A percentile compares a stretch with the other conserved stretches of the same genome.
phyloP scores from a whole-genome alignment of 2,113 vertebrate species.

The Serinus canaria region DNA sequence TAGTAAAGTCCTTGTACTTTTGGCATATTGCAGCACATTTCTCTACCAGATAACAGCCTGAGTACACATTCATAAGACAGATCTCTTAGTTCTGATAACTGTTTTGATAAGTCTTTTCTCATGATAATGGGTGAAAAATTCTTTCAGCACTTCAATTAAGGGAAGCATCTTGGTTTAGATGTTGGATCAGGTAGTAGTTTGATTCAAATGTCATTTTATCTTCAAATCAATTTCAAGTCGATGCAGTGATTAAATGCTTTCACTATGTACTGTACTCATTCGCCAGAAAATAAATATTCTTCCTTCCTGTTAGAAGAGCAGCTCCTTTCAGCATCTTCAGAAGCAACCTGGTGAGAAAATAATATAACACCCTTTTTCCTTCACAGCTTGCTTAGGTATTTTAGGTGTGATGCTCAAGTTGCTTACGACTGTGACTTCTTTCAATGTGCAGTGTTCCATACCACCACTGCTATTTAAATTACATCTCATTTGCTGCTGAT shows the following conservation, averaged over 20 bases:
- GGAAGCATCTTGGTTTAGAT: background rate
- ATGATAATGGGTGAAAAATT: background rate
- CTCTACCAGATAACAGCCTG: background rate
- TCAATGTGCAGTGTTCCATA: background rate
- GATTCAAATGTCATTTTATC: background rate
- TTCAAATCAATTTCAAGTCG: background rate
- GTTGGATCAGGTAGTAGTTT: background rate
- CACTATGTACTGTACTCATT: background rate
- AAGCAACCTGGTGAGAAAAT: slow-evolving; percentile 19
- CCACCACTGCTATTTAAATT: background rate
- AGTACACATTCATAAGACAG: background rate
- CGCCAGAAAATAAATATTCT: background rate
- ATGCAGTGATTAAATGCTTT: background rate
- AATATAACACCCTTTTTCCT: background rate
- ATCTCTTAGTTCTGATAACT: background rate
- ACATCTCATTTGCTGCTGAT: background rate
- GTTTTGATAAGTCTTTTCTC: background rate
- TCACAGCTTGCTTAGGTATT: slow-evolving; percentile 24
- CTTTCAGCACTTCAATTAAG: background rate
- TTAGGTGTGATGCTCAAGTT: background rate
- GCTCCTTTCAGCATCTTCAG: background rate
- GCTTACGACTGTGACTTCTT: background rate
- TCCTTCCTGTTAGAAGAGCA: background rate
- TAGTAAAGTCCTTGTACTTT: background rate
- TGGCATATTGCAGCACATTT: background rate